phyloP scores from a whole-genome alignment of 2,888 invertebrate genomes.

The Malachius bipustulatus region DNA sequence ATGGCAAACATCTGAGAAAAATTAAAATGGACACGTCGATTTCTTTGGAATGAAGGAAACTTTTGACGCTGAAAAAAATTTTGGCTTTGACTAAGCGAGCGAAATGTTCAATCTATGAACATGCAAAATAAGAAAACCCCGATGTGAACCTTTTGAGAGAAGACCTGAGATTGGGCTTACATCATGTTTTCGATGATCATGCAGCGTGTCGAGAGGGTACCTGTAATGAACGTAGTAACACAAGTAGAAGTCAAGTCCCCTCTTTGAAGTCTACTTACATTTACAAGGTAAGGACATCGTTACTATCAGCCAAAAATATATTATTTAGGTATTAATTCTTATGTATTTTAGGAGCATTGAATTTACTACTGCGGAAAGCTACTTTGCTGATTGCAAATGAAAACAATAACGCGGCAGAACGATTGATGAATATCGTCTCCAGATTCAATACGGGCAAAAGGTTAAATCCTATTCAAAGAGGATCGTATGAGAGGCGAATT shows the following conservation, averaged over 20 bases:
- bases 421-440: constrained; percentile 7
- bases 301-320: too few species aligned
- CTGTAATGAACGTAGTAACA: constrained; percentile 9
- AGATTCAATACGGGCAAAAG: constrained; percentile 7
- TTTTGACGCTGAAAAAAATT: constrained; percentile 12
- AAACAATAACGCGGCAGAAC: constrained; percentile 6
- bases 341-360: constrained; percentile 4
- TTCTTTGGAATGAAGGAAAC: constrained; percentile 13
- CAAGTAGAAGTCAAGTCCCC: constrained; percentile 5
- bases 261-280: constrained; percentile 7
- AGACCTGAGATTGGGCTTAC: constrained; percentile 13
- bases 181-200: constrained; percentile 8
- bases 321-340: background rate
- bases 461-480: constrained; percentile 8
- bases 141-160: constrained; percentile 13
- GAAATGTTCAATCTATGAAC: constrained; percentile 19
- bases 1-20: constrained; percentile 16
- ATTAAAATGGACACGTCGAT: constrained; percentile 17
- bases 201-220: constrained; percentile 7
- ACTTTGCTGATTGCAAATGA: constrained; percentile 5
- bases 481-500: constrained; percentile 6
- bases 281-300: too few species aligned
- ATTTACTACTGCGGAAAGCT: constrained; percentile 5
- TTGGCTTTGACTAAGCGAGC: constrained; percentile 13
- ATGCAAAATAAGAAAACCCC: constrained; percentile 13